These are phyloP conservation scores for Axinella damicornis DNA, from an alignment of 37 sponge, comb jelly and placozoan species.

Conservation along the genomic window DNA sequence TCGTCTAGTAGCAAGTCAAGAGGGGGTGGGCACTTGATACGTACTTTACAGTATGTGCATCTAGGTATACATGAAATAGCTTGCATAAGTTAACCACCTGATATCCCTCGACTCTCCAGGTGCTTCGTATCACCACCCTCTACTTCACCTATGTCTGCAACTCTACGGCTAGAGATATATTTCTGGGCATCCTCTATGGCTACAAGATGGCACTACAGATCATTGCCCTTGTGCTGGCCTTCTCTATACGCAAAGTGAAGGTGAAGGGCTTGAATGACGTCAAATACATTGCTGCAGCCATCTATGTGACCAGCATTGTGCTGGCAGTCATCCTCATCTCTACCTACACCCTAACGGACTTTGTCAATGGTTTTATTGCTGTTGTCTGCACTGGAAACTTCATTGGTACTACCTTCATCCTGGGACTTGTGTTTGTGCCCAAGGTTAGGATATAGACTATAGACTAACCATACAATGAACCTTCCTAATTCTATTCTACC, in stretches of 20 bases:
- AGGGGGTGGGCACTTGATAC: too few relatives aligned
- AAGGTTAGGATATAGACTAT: too few relatives aligned
- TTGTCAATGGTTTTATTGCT: not conserved
- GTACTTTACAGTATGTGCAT: too few relatives aligned
- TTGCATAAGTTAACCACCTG: too few relatives aligned
- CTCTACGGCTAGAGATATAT: not conserved
- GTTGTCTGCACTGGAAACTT: not conserved
- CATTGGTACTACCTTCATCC: not conserved
- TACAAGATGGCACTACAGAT: not conserved
- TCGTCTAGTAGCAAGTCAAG: too few relatives aligned
- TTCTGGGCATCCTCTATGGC: not conserved
- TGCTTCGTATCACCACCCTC: not conserved
- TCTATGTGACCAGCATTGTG: not conserved
- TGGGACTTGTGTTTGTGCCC: constrained; percentile 6
- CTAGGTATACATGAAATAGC: too few relatives aligned
- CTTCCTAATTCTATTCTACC: too few relatives aligned
- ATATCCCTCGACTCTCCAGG: not conserved
- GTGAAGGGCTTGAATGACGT: not conserved
- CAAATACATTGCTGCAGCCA: not conserved
- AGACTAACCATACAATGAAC: too few relatives aligned
- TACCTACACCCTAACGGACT: not conserved
- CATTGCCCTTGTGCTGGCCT: constrained; percentile 13
- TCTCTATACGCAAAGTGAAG: not conserved
- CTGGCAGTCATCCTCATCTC: not conserved
- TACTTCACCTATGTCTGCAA: constrained; percentile 4